These are phyloP conservation scores for Thera obeliscata DNA, from an alignment of 2,888 invertebrate species.

Conservation along the genomic window DNA sequence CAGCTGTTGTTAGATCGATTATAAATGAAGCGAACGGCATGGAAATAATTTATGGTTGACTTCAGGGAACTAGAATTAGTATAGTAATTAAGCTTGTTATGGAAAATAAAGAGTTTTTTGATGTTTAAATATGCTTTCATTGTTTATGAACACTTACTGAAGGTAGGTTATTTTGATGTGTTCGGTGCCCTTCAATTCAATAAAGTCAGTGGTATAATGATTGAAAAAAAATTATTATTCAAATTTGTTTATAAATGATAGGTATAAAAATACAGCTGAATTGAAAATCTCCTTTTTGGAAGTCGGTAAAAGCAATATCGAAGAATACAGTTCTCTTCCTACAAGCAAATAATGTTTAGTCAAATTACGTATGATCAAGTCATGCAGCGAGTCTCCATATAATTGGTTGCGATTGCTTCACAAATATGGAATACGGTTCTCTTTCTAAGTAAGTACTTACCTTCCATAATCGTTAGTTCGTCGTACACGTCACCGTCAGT, in stretches of 20 bases:
- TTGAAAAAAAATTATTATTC: too few species aligned
- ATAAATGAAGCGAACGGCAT: too few species aligned
- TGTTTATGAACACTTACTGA: background rate
- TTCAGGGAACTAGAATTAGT: background rate
- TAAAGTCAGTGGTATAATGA: too few species aligned
- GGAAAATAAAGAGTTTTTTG: background rate
- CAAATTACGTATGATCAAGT: slow-evolving; percentile 13
- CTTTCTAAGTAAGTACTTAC: background rate
- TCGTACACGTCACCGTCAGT: too few species aligned
- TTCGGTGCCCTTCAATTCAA: too few species aligned
- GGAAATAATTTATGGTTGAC: background rate
- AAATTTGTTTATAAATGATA: too few species aligned
- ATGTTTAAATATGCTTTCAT: background rate
- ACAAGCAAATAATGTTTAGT: background rate
- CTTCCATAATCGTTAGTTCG: slow-evolving; percentile 7
- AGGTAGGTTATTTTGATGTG: too few species aligned
- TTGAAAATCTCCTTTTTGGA: too few species aligned
- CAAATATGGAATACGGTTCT: slow-evolving; percentile 19
- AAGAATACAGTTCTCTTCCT: background rate
- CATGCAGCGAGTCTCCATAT: slow-evolving; percentile 7
- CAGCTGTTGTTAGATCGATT: background rate
- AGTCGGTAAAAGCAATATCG: background rate
- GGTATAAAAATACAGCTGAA: too few species aligned
- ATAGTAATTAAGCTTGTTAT: background rate
- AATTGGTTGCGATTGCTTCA: slow-evolving; percentile 27